Evolutionary conservation across 1,140 invertebrate genomes (phyloP).

Genomic region (Asbolus verrucosus): DNA sequence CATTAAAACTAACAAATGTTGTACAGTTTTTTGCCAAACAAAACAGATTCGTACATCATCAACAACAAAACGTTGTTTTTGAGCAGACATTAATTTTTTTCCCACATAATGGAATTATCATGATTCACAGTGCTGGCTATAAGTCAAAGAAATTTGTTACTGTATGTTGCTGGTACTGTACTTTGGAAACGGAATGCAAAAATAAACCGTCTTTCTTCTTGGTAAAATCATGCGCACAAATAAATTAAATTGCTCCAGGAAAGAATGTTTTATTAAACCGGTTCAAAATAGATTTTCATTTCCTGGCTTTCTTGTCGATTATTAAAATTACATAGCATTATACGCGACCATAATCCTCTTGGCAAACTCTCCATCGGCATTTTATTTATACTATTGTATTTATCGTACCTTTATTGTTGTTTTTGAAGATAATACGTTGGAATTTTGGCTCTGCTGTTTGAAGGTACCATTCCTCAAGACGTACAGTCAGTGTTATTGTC

Average conservation of each 20-base stretch:
- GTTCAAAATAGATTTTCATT: background rate
- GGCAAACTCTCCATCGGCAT: conserved; percentile 4
- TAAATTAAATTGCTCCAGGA: conserved; percentile 10
- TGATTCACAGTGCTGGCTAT: conserved; percentile 9
- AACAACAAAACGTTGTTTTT: too few relatives aligned
- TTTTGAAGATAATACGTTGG: conserved; percentile 6
- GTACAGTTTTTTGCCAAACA: too few relatives aligned
- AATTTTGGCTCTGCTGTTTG: conserved; percentile 13
- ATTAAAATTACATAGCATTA: conserved; percentile 30
- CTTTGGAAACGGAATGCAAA: too few relatives aligned
- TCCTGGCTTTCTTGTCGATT: conserved; percentile 23
- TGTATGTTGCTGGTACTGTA: too few relatives aligned
- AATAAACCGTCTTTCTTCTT: background rate
- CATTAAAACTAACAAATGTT: too few relatives aligned
- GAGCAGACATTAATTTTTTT: too few relatives aligned
- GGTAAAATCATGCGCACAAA: background rate
- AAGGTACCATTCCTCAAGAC: conserved; percentile 3
- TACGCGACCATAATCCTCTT: conserved; percentile 14
- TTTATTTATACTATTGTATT: conserved; percentile 31
- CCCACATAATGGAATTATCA: background rate
- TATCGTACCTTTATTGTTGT: background rate
- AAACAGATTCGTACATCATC: too few relatives aligned
- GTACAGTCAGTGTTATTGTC: conserved; percentile 7
- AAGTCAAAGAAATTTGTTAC: background rate
- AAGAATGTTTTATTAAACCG: background rate